These are phyloP conservation scores for Lasioglossum marginatum DNA, from an alignment of 2,888 invertebrate species.

Conservation along the genomic window DNA sequence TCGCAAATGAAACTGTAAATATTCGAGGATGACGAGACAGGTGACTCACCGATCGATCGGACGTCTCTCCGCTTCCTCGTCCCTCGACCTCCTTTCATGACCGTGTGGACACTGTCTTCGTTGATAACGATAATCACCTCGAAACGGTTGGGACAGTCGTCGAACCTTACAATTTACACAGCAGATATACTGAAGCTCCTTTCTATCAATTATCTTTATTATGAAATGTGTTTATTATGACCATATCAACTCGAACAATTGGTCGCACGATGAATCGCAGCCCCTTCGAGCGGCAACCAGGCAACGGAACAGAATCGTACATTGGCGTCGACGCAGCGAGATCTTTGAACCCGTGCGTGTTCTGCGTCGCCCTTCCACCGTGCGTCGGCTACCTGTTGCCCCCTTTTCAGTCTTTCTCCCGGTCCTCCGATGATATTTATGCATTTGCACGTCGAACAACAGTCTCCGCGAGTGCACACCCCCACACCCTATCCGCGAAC, in stretches of 20 bases:
- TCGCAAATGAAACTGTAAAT: slow-evolving; percentile 6
- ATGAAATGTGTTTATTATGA: background rate
- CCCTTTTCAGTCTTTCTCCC: slow-evolving; percentile 38
- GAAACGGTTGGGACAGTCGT: background rate
- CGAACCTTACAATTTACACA: background rate
- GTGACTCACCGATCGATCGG: slow-evolving; percentile 7
- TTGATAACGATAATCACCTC: background rate
- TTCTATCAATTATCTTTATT: background rate
- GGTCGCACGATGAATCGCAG: background rate
- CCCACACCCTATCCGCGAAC: background rate
- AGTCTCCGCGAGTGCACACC: slow-evolving; percentile 4
- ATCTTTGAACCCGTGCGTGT: slow-evolving; percentile 30
- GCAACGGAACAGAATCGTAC: background rate
- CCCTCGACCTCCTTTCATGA: background rate
- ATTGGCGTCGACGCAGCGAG: background rate
- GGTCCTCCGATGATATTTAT: slow-evolving; percentile 50
- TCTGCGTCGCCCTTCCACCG: slow-evolving; percentile 11
- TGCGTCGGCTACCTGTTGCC: slow-evolving; percentile 63
- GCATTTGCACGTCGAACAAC: slow-evolving; percentile 43
- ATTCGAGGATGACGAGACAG: background rate
- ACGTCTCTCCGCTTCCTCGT: background rate
- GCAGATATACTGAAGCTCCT: background rate
- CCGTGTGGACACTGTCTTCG: background rate
- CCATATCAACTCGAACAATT: too few relatives aligned
- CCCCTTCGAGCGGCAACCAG: background rate